phyloP scores from a whole-genome alignment of 2,888 invertebrate genomes.

The Acanthosepion lycidas region DNA sequence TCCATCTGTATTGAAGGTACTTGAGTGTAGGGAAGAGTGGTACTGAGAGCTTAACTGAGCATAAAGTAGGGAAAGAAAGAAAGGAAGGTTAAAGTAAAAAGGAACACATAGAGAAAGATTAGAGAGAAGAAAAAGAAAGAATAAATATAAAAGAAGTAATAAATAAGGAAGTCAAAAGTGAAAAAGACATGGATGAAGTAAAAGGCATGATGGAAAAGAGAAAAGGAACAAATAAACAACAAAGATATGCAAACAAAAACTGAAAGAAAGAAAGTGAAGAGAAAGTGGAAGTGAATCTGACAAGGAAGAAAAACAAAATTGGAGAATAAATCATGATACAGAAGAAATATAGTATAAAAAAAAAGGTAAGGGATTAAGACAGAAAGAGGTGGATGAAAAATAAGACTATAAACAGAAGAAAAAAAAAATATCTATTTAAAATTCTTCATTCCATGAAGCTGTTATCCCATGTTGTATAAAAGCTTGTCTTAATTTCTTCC shows the following conservation, averaged over 20 bases:
- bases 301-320: not conserved
- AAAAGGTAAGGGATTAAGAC: not conserved
- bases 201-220: not conserved
- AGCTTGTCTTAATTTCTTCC: not conserved
- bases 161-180: not conserved
- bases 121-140: not conserved
- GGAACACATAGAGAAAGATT: not conserved
- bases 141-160: not conserved
- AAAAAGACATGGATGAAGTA: not conserved
- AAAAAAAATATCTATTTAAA: not conserved
- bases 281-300: not conserved
- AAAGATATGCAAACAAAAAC: no score
- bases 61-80: no score
- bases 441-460: not conserved
- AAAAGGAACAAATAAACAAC: not conserved
- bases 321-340: not conserved
- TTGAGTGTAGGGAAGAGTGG: not conserved
- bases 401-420: not conserved
- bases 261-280: not conserved
- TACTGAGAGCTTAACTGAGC: no score
- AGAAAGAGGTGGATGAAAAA: not conserved
- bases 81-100: no score
- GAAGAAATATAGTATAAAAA: not conserved
- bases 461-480: slow-evolving; percentile 23
- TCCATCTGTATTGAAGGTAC: slow-evolving; percentile 33